A percentile compares a stretch with the other conserved stretches of the same genome.
phyloP scores from a whole-genome alignment of 2,113 vertebrate genomes.

The Menidia beryllina region DNA sequence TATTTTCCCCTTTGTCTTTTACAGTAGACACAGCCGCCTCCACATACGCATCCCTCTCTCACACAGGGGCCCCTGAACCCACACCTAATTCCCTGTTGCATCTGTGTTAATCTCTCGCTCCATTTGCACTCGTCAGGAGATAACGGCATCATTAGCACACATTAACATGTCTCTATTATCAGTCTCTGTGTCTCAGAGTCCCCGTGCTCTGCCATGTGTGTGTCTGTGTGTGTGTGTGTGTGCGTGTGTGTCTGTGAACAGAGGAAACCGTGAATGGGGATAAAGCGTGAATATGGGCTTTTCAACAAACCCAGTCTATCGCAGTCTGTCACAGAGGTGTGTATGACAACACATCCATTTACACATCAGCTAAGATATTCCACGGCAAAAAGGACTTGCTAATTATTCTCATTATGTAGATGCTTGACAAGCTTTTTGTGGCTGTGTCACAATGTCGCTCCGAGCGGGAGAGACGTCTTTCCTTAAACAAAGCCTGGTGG shows the following conservation, averaged over 20 bases:
- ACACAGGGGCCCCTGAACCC: conserved; percentile 36
- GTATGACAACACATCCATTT: conserved; percentile 50
- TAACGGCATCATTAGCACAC: conserved; percentile 77
- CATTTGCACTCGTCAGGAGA: conserved; percentile 76
- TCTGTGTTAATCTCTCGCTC: conserved; percentile 70
- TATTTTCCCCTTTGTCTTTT: not conserved
- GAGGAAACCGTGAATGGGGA: conserved; percentile 44
- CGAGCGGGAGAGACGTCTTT: not conserved
- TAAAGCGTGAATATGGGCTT: conserved; percentile 43
- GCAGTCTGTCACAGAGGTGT: conserved; percentile 34
- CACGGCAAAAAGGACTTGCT: conserved; percentile 32
- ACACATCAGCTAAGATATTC: conserved; percentile 46
- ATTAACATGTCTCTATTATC: conserved; percentile 77
- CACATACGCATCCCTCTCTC: conserved; percentile 21
- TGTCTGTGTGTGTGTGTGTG: not conserved
- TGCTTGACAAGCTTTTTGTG: conserved; percentile 19
- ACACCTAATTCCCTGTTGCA: conserved; percentile 55
- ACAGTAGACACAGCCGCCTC: conserved; percentile 11
- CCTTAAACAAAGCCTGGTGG: not conserved
- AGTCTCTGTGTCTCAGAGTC: conserved; percentile 50
- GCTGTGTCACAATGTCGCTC: not conserved
- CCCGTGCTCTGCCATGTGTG: not conserved
- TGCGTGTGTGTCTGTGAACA: not conserved
- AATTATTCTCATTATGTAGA: conserved; percentile 40
- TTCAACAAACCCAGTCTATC: conserved; percentile 35